Percentiles rank a stretch among this genome's conserved stretches.
Conservation (phyloP, 2,888 invertebrate genomes). For the Chelonus formosanus region DNA sequence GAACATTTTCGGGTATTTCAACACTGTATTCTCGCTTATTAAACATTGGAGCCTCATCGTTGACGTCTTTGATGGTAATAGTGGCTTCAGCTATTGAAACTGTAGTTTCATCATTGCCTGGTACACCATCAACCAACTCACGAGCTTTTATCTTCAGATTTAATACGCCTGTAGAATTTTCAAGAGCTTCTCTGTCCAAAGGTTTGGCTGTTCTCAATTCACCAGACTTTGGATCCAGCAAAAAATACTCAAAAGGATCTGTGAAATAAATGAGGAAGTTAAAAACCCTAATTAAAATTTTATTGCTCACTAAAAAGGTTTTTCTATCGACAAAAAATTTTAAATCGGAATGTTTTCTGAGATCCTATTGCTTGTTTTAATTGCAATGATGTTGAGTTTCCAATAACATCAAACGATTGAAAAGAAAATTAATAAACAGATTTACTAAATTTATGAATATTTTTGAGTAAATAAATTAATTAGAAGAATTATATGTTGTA, state of each 20-base stretch:
- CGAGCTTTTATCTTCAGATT: conserved; percentile 82
- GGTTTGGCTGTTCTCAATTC: conserved; percentile 85
- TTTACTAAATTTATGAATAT: no score
- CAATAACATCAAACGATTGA: no score
- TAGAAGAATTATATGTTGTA: no score
- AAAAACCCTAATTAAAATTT: no score
- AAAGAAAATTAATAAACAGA: no score
- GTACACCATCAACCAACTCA: conserved; percentile 78
- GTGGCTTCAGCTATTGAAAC: conserved; percentile 78
- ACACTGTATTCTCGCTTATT: conserved; percentile 83
- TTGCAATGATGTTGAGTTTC: no score
- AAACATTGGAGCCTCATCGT: conserved; percentile 88
- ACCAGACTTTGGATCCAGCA: conserved; percentile 80
- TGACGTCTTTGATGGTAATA: conserved; percentile 86
- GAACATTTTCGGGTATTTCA: conserved; percentile 83
- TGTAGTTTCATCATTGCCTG: conserved; percentile 74
- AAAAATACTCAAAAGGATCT: conserved; percentile 91
- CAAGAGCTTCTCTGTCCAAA: conserved; percentile 83
- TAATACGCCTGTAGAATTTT: conserved; percentile 81
- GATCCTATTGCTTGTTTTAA: no score
- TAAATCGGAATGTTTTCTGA: no score
- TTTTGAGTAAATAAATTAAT: no score
- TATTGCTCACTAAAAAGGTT: no score
- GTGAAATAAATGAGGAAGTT: conserved; percentile 42
- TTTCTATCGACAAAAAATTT: no score